phyloP scores from a whole-genome alignment of 2,888 invertebrate genomes.

The Agonopterix alstromeriana region DNA sequence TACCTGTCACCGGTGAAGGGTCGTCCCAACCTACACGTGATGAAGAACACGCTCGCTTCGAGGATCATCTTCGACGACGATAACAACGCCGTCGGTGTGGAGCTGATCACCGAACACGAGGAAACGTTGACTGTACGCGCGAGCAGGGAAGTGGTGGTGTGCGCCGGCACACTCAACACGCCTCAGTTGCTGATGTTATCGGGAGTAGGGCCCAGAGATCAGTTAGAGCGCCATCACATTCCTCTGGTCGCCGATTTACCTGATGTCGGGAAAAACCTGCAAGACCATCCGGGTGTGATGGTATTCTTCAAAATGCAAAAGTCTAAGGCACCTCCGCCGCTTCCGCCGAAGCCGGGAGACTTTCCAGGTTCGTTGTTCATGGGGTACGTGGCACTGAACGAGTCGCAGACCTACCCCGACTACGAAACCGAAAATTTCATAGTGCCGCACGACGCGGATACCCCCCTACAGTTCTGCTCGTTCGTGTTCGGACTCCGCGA shows the following conservation, averaged over 20 bases:
- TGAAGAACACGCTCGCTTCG: neutral
- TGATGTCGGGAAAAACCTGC: neutral
- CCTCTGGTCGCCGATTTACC: neutral
- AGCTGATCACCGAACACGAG: too few species aligned
- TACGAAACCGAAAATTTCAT: constrained; percentile 1
- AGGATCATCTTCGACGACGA: neutral
- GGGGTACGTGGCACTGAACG: constrained; percentile 32
- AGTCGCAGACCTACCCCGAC: constrained; percentile 28
- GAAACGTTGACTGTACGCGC: neutral
- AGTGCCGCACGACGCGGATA: constrained; percentile 52
- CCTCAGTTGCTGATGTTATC: neutral
- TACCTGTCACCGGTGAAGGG: constrained; percentile 11
- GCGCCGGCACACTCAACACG: neutral
- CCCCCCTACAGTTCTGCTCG: neutral
- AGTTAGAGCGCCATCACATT: constrained; percentile 79
- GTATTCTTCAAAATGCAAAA: neutral
- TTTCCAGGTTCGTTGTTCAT: constrained; percentile 8
- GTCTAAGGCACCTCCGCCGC: neutral
- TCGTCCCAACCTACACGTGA: neutral
- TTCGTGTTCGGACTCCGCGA: neutral
- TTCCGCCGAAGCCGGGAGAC: constrained; percentile 67
- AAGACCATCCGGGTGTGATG: neutral
- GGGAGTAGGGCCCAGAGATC: constrained; percentile 50
- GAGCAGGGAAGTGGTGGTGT: neutral
- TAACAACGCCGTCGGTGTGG: neutral